Percentiles rank a stretch among this genome's conserved stretches.
Conservation (phyloP, 2,113 vertebrate species). For the rat (Rattus norvegicus) region GRCr8 NC_086031.1:26247501-26248000, state of each 20-base stretch:
- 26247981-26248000: neutral
- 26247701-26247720: neutral
- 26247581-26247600: neutral
- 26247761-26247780: neutral
- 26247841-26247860: neutral
- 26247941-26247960: conserved; percentile 37
- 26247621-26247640: neutral
- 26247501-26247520: too few species aligned
- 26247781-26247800: conserved; percentile 6
- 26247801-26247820: neutral
- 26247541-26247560: neutral
- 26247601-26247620: conserved; percentile 6
- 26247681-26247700: neutral
- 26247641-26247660: neutral
- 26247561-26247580: neutral
- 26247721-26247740: neutral
- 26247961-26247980: neutral
- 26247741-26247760: neutral
- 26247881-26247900: neutral
- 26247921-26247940: conserved; percentile 61
- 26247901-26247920: conserved; percentile 6
- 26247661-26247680: neutral
- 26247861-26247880: conserved; percentile 37
- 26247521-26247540: too few species aligned
- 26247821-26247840: conserved; percentile 14